A percentile compares a stretch with the other conserved stretches of the same genome.
Conservation (phyloP, 2,113 vertebrate species). For the Varanus salvator region DNA sequence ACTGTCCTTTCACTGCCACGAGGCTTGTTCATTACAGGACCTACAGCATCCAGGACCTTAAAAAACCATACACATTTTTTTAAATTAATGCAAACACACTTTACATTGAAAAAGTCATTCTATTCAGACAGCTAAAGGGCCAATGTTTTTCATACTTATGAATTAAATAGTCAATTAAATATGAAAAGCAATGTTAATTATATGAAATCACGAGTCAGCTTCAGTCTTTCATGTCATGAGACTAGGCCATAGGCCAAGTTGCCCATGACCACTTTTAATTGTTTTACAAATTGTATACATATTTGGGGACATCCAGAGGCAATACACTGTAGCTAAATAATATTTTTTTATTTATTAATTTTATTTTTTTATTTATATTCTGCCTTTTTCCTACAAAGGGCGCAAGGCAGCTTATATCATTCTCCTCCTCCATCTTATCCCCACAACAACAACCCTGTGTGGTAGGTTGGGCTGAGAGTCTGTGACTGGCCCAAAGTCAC, state of each 20-base stretch:
- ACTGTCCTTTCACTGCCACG: conserved; percentile 75
- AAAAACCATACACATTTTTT: neutral
- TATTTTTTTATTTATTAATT: neutral
- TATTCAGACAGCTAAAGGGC: neutral
- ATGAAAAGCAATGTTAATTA: neutral
- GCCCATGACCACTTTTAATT: neutral
- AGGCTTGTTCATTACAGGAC: conserved; percentile 88
- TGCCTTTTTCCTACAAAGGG: too few species aligned
- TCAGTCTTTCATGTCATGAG: neutral
- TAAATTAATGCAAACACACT: neutral
- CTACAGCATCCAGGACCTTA: conserved; percentile 91
- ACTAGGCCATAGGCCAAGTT: neutral
- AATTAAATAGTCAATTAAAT: neutral
- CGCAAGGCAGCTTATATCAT: too few species aligned
- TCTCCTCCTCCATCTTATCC: too few species aligned
- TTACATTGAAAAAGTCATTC: neutral
- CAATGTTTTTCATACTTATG: neutral
- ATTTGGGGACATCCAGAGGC: neutral
- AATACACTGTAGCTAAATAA: neutral
- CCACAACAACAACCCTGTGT: too few species aligned
- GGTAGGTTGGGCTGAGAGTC: too few species aligned
- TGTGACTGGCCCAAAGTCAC: too few species aligned
- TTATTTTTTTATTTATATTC: too few species aligned
- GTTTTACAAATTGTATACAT: neutral
- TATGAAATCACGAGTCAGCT: neutral